Conservation (phyloP, 2,888 invertebrate species). For the Perizoma flavofasciatum region DNA sequence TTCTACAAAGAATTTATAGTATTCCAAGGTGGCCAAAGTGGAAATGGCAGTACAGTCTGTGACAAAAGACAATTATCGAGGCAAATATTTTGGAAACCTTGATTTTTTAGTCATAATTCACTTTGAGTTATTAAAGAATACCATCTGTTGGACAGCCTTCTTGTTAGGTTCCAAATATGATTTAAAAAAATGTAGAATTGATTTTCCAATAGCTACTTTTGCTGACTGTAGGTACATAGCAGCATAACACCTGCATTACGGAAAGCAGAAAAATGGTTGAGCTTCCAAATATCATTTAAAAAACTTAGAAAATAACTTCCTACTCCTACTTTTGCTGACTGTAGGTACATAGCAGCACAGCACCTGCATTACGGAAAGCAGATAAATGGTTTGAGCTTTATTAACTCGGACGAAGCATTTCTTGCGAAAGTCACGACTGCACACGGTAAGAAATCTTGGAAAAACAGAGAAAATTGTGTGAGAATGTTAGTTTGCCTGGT, state of each 20-base stretch:
- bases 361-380: constrained; percentile 25
- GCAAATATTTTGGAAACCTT: background rate
- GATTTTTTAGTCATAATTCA: too few species aligned
- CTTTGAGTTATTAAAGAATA: too few species aligned
- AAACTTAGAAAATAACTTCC: too few species aligned
- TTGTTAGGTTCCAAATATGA: too few species aligned
- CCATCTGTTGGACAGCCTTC: too few species aligned
- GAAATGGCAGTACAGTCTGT: constrained; percentile 11
- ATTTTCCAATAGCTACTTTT: too few species aligned
- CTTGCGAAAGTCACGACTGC: constrained; percentile 14
- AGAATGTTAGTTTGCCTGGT: too few species aligned
- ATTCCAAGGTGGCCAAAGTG: constrained; percentile 1
- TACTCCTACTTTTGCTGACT: background rate
- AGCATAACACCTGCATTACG: constrained; percentile 24
- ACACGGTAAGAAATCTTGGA: constrained; percentile 11
- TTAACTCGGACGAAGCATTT: constrained; percentile 22
- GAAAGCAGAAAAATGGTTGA: constrained; percentile 27
- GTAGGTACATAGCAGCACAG: constrained; percentile 13
- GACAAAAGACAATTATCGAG: background rate
- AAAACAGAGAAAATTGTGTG: constrained; percentile 5
- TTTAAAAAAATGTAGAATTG: too few species aligned
- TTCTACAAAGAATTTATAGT: constrained; percentile 16
- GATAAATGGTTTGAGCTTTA: constrained; percentile 29
- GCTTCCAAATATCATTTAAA: too few species aligned
- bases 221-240: constrained; percentile 15